Base-by-base conservation (phyloP, 2,113 vertebrate genomes). In the Andinoacara biseriatus region DNA sequence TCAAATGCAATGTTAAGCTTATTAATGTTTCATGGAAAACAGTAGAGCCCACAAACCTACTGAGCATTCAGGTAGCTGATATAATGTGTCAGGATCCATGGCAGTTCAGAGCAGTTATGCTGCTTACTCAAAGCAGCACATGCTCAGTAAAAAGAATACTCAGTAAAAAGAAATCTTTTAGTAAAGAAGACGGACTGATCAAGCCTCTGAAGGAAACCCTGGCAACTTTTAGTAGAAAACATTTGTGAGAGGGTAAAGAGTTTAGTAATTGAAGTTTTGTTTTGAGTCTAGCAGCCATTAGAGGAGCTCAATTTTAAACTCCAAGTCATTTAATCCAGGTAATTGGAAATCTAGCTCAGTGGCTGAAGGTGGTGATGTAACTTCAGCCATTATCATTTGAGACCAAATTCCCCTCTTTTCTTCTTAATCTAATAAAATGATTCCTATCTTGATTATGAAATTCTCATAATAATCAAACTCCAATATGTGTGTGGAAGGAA, bases 261-360 rank as follows among this genome's bases (percentile, higher is more conserved):
- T 0, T 33, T 0, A 6, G 46, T 72, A 72, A 72, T 72, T 54
- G 67, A 54, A 72, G 56, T 15, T 20, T 46, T 59, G 35, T 76
- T 76, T 49, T 67, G 35, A 63, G 57, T 67, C 31, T 33, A n/a
- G 31, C 59, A 58, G 61, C 58, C 43, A 49, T 67, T 58, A 74
- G 63, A 84, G 22, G 40, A 56, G 26, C 67, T 52, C 65, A 26
- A 20, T 72, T 43, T 72, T n/a, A 52, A 72, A 8, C 60, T 80
- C 80, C 79, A 67, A 33, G 17, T 26, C 40, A 24, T 84, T 84
- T 65, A 74, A 31, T 79, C 17, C 17, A 26, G n/a, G 40, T 78
- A 69, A 82, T 74, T 79, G 31, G 26, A 81, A 86, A 86, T 77
- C 56, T 57, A 38, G 77, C 80, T 83, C 58, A 59, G 3, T 76